Base-by-base conservation (phyloP, 2,797 vertebrate genomes). In the Micropoecilia bifurca region DNA sequence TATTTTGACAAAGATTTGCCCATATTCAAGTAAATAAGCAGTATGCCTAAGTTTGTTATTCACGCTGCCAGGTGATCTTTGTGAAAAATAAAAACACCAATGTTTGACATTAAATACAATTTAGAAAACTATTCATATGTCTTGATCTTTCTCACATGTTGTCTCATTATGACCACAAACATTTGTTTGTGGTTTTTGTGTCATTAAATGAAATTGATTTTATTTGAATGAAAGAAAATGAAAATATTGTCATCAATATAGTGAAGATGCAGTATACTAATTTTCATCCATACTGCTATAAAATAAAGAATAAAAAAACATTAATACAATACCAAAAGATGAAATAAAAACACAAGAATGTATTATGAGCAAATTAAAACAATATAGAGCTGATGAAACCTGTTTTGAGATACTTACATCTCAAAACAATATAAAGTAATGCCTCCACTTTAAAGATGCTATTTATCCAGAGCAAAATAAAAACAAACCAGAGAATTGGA, bases 1-100 rank as follows among this genome's bases (percentile, higher is more conserved):
- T 71, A 14, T 45, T 71, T 45, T 45, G 3, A 25, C 6, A 45
- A 45, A 4, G 30, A 55, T 66, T 66, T 82, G 45, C 3, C 77
- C 41, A 66, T 75, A 4, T 9, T 74, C 25, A 47, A 57, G 77
- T 20, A 69, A 77, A 46, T 20, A 63, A n/a, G 77, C 71, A n/a
- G n/a, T n/a, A n/a, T 76, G 53, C 50, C 39, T 14, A 10, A 50
- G 55, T 12, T 50, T 71, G 16, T 73, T 25, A 47, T 77, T 78
- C 41, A 57, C 33, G 12, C 83, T 39, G 82, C 73, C 76, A 76
- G 71, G 80, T 59, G 75, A 71, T 82, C 28, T 77, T 78, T 85
- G 85, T 8, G 25, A 66, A 12, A 20, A 12, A 88, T 88, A 91
- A 87, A 74, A 87, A 73, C 77, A 89, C 39, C 13, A 43, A 45